These are phyloP conservation scores for Thecophora atra DNA, from an alignment of 2,888 invertebrate genomes.

Conservation along the genomic window DNA sequence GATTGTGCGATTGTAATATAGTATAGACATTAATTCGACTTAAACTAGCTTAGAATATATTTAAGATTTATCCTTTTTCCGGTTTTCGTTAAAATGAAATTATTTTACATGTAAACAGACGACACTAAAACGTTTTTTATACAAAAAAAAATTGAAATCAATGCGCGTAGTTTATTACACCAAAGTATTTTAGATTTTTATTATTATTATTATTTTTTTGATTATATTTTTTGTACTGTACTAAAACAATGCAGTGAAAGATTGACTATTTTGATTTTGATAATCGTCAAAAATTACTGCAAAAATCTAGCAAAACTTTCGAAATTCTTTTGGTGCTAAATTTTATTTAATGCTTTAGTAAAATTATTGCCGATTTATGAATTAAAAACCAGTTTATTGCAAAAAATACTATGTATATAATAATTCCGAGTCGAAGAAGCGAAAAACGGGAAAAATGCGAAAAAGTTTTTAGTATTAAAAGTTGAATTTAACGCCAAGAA, in stretches of 20 bases:
- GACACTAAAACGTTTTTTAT: neutral
- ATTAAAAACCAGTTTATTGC: neutral
- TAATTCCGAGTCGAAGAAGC: no score
- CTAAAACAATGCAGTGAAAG: neutral
- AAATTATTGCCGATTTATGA: constrained; percentile 1
- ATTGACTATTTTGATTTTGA: neutral
- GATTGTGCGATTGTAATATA: constrained; percentile 6
- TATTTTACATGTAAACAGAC: neutral
- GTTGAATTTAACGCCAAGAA: no score
- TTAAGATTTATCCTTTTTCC: neutral
- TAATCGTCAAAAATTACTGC: constrained; percentile 1
- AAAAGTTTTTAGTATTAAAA: neutral
- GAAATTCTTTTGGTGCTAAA: constrained; percentile 33
- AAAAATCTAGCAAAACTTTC: neutral
- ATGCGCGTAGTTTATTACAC: constrained; percentile 23
- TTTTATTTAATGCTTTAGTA: neutral
- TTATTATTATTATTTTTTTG: neutral
- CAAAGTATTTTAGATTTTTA: constrained; percentile 27
- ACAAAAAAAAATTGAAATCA: neutral
- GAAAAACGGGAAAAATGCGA: neutral
- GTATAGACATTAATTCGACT: neutral
- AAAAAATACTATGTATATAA: no score
- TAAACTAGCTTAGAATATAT: neutral
- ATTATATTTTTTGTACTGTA: neutral
- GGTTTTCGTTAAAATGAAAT: constrained; percentile 12